Base-by-base conservation (phyloP, 30 jellyfish, hydroid and myxozoan species). In the Aurelia aurita complex sp. Pacific region DNA sequence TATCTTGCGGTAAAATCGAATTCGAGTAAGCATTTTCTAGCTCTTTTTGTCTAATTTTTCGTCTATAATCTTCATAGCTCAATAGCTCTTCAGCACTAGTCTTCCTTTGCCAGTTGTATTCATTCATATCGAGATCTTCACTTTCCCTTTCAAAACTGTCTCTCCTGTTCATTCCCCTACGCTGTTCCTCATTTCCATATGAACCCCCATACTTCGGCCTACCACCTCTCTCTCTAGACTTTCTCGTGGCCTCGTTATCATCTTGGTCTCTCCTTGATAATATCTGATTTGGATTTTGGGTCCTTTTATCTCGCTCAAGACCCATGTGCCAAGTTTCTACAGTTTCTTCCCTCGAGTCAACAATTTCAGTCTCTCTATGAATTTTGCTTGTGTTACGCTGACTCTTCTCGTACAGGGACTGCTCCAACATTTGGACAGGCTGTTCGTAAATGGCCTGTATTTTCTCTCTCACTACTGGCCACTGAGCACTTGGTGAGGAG, bases 381-480 rank as follows among this genome's bases (percentile, higher is more conserved):
- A 1, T 61, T 3, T n/a, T 17, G 36, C 36, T 61, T 17, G 32
- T 2, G 10, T n/a, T 23, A 61, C 69, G 63, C 29, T 18, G 9
- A 29, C n/a, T 46, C 50, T 34, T 61, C 19, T 77, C 79, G 33
- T 62, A 40, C 69, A 78, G 38, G 52, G 83, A 68, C 64, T 81
- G 76, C 67, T 73, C 87, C 55, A 84, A 64, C 19, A 79, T 79
- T 46, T 84, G 87, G 12, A 84, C 87, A 10, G 93, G 93, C 66
- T 73, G 93, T 18, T 67, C 64, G 36, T 73, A 84, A 11, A 84
- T 84, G 16, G 72, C 87, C 38, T 84, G 65, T 23, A 84, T 84
- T 84, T 84, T 84, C 67, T 84, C 93, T 77, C 85, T 63, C n/a
- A 84, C 82, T 15, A 63, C 36, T 51, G 93, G 93, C 93, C 93